Conservation (phyloP, 2,888 invertebrate genomes). For the Pterostichus madidus region DNA sequence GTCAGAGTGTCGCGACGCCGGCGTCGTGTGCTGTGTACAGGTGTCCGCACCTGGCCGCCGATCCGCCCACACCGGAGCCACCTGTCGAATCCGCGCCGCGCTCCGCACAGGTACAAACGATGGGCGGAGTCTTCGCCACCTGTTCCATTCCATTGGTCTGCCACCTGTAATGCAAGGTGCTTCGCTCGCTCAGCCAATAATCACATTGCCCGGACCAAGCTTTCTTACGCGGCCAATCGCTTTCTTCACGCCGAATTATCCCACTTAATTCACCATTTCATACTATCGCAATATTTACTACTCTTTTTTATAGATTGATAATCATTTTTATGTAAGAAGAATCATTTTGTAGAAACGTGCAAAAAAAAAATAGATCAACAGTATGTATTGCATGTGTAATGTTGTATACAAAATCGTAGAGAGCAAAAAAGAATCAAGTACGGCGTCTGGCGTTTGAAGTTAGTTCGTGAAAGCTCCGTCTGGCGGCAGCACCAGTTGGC, state of each 20-base stretch:
- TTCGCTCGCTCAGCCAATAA: constrained; percentile 34
- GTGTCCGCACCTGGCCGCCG: constrained; percentile 57
- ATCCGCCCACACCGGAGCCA: constrained; percentile 55
- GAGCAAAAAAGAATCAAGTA: background rate
- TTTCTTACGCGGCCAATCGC: constrained; percentile 33
- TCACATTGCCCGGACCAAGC: background rate
- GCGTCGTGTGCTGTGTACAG: constrained; percentile 28
- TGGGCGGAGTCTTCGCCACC: constrained; percentile 61
- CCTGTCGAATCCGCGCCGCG: constrained; percentile 64
- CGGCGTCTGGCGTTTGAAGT: constrained; percentile 7
- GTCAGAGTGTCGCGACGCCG: background rate
- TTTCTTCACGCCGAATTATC: background rate
- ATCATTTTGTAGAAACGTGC: background rate
- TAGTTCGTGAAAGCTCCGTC: constrained; percentile 17
- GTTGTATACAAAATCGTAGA: background rate
- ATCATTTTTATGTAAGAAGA: too few species aligned
- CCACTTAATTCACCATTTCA: background rate
- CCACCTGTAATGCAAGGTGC: constrained; percentile 62
- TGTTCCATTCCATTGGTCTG: constrained; percentile 62
- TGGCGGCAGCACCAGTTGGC: constrained; percentile 38
- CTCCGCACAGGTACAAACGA: constrained; percentile 56
- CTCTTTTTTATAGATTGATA: too few species aligned
- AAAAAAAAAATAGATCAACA: background rate
- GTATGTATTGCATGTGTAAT: background rate
- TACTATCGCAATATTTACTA: too few species aligned